Evolutionary conservation across 2,113 vertebrate species (phyloP), one percentile per base, ranked within the genome.

Genomic region (Micronycteris hirsuta): DNA sequence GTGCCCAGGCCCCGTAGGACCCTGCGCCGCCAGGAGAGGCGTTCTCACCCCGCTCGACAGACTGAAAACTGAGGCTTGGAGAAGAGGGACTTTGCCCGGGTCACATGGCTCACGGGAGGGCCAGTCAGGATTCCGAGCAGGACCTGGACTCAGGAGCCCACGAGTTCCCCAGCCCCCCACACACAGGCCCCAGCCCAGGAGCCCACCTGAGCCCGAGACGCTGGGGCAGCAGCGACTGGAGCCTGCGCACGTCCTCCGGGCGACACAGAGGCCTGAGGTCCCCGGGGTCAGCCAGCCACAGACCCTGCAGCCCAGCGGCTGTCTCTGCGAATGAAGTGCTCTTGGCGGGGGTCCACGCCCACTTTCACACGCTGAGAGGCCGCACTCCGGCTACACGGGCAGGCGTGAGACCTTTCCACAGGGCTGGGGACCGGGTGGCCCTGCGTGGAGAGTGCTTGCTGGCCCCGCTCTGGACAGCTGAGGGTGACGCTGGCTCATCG

Each of bases 281-380:
- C 36, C 56, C 1, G 31, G 0, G 56, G 22, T 36, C 45, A 28
- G 45, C 36, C 7, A 43, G 87, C 49, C 63, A 22, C 65, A 4
- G 16, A 7, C 58, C 58, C 31, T 0, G 0, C 2, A 4, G 31
- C 15, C 77, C 71, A 14, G 26, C 4, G 7, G 7, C 63, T 5
- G 7, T n/a, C 13, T 26, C 33, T 33, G 26, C 17, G 31, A 13
- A 47, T 58, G 38, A 58, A 47, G 71, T 5, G 36, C 24, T 47
- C 36, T 47, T 3, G 28, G 16, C 16, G 5, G 3, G 1, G 2
- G 28, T 47, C 47, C 43, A 3, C 0, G 5, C 45, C 14, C 36
- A 15, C 28, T 1, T 38, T 22, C 13, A 15, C 67, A 3, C 2
- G 16, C 8, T 0, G 11, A 7, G 28, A 3, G 1, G 56, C 28